A percentile compares a stretch with the other conserved stretches of the same genome.
phyloP scores from a whole-genome alignment of 2,797 vertebrate species.

The Xiphophorus birchmanni region DNA sequence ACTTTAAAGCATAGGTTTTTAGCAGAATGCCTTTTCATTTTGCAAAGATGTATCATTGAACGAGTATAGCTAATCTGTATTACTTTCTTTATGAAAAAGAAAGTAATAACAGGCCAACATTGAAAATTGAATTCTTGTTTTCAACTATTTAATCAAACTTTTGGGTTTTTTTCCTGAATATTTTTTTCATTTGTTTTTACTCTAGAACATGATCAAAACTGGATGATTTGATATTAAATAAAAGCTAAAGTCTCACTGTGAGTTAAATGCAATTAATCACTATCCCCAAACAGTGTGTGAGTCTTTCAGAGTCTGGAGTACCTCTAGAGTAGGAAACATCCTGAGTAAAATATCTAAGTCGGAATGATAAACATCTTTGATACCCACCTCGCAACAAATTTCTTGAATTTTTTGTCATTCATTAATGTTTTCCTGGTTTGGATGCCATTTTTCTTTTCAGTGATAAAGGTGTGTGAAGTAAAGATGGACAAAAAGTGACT shows the following conservation, averaged over 20 bases:
- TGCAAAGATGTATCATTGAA: background rate
- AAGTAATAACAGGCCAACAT: background rate
- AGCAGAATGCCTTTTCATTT: constrained; percentile 9
- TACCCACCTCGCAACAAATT: constrained; percentile 38
- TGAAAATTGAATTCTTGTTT: constrained; percentile 6
- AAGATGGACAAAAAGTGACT: constrained; percentile 77
- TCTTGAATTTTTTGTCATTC: constrained; percentile 67
- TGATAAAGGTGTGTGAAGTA: constrained; percentile 73
- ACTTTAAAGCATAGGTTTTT: background rate
- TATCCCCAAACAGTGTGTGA: constrained; percentile 10
- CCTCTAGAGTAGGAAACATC: background rate
- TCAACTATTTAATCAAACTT: background rate
- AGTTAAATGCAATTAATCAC: constrained; percentile 25
- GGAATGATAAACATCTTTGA: background rate
- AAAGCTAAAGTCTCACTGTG: constrained; percentile 23
- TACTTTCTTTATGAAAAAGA: background rate
- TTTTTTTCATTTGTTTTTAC: constrained; percentile 18
- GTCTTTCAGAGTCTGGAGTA: background rate
- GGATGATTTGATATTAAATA: background rate
- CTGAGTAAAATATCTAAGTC: constrained; percentile 27
- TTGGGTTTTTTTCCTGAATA: constrained; percentile 13
- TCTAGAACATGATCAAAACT: background rate
- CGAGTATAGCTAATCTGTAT: background rate
- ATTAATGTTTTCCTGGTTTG: constrained; percentile 70
- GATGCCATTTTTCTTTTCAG: constrained; percentile 75